Evolutionary conservation across 2,797 vertebrate genomes (phyloP), one percentile per base, ranked within the genome.

Genomic region (Schizopygopsis malacanthus): DNA sequence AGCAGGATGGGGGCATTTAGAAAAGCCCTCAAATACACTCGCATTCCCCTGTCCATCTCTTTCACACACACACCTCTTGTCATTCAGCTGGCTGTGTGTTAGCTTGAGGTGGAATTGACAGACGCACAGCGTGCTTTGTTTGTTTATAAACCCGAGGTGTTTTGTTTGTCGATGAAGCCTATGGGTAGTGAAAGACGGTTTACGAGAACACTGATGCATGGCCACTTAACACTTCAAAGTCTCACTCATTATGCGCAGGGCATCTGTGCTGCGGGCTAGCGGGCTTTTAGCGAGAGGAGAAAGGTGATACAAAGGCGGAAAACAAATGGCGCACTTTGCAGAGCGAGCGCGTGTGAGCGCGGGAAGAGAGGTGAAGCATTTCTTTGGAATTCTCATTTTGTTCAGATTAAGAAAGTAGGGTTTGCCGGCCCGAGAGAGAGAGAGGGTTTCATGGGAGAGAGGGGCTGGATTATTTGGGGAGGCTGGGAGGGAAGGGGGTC

Each of bases 311-410:
- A 72, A 52, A 65, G 13, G 82, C 39, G 1, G 45, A 28, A 69
- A 69, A 56, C 75, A 69, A 56, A 86, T 88, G 77, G 54, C n/a
- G 15, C 37, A 28, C 69, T 63, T 33, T 79, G 82, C 59, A 4
- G 79, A 71, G 72, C 86, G 85, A 85, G 88, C 65, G 88, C 85
- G 22, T 90, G 89, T 87, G 85, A 85, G 88, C 71, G 88, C 85
- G 22, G 90, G 89, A 90, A 69, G 85, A 76, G 89, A 93, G 88
- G 91, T 85, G 91, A 94, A 92, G 91, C 90, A 91, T 94, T 92
- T 93, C 86, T 88, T 89, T 88, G 93, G 94, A 94, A 95, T 95
- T 95, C 92, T 95, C 93, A 95, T 95, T 95, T 95, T 93, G 91
- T 93, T 90, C 93, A 95, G 93, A 95, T 95, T 95, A 95, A 93